phyloP scores from a whole-genome alignment of 2,113 vertebrate species.

The Pyrgilauda ruficollis region DNA sequence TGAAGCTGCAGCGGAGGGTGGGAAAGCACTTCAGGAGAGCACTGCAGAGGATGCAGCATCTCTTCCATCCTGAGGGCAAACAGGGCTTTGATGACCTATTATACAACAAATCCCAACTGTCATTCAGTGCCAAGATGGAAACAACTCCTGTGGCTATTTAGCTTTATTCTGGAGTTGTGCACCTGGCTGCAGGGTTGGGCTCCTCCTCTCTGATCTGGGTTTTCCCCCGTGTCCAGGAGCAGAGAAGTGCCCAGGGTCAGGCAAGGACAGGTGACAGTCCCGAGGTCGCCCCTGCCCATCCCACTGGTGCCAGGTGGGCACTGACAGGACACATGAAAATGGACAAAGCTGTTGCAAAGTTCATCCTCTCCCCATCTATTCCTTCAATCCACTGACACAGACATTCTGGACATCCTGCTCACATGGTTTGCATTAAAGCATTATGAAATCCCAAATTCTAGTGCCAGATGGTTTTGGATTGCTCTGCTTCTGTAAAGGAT shows the following conservation, averaged over 20 bases:
- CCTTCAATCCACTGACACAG: neutral
- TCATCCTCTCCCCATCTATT: neutral
- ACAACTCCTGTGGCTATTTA: neutral
- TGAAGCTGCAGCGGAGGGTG: neutral
- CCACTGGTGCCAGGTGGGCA: neutral
- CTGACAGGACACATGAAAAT: neutral
- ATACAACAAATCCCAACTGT: neutral
- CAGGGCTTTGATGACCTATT: neutral
- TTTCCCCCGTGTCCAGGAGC: neutral
- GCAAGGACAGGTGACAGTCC: neutral
- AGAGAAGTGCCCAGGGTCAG: neutral
- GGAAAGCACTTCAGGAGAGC: neutral
- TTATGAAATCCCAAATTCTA: constrained; percentile 46
- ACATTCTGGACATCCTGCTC: constrained; percentile 1
- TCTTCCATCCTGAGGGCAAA: neutral
- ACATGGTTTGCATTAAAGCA: constrained; percentile 48
- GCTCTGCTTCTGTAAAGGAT: constrained; percentile 7
- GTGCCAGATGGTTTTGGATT: constrained; percentile 50
- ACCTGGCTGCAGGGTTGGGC: neutral
- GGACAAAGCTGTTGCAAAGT: neutral
- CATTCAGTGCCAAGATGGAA: neutral
- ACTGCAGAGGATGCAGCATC: neutral
- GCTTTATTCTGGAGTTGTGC: neutral
- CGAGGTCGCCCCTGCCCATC: neutral
- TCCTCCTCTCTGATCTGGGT: neutral